Conservation (phyloP, 2,113 vertebrate species). For the Oophaga pumilio region DNA sequence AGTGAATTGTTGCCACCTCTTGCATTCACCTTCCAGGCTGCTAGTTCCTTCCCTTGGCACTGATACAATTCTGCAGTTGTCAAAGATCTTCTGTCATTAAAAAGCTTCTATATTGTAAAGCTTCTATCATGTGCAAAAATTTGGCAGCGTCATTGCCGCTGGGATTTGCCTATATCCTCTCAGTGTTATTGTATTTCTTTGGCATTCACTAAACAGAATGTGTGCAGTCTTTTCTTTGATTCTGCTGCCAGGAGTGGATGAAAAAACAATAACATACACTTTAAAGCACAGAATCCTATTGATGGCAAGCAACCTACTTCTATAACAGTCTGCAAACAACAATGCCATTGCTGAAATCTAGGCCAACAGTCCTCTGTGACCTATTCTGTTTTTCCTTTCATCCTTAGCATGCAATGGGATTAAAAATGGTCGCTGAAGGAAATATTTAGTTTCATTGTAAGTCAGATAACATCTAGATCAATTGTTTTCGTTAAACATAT, state of each 20-base stretch:
- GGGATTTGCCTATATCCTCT: conserved; percentile 80
- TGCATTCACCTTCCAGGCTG: conserved; percentile 76
- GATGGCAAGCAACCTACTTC: conserved; percentile 69
- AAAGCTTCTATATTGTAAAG: no score
- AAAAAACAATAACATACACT: conserved; percentile 83
- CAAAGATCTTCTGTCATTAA: conserved; percentile 79
- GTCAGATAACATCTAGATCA: conserved; percentile 25
- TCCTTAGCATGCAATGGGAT: conserved; percentile 59
- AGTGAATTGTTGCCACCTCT: conserved; percentile 75
- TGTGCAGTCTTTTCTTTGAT: conserved; percentile 76
- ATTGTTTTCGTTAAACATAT: not conserved
- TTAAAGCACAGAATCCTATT: conserved; percentile 76
- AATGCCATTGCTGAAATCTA: conserved; percentile 54
- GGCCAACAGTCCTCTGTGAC: conserved; percentile 61
- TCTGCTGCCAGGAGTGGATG: conserved; percentile 77
- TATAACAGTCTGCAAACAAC: conserved; percentile 67
- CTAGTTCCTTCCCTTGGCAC: conserved; percentile 79
- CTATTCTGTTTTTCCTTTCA: conserved; percentile 59
- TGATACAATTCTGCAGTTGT: conserved; percentile 76
- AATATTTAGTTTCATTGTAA: conserved; percentile 23
- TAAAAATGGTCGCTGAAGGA: not conserved
- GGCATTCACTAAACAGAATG: conserved; percentile 76
- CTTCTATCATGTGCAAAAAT: conserved; percentile 78
- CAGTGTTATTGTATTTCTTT: conserved; percentile 77
- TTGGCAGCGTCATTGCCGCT: conserved; percentile 75